A percentile compares a stretch with the other conserved stretches of the same genome.
Conservation (phyloP, 1,140 invertebrate species). For the Cyphomyrmex costatus region DNA sequence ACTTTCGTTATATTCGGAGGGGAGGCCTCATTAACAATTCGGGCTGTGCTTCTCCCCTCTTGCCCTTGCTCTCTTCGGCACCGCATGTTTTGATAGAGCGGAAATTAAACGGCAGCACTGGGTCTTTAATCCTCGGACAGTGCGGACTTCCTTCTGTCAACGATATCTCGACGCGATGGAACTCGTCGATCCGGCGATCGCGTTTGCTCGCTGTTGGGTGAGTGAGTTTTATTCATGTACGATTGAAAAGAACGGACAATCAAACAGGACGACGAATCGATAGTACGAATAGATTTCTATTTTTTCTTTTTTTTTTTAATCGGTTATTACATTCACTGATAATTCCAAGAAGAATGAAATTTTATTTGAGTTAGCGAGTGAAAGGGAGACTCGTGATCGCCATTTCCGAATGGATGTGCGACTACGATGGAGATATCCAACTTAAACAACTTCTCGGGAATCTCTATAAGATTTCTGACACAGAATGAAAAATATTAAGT, state of each 20-base stretch:
- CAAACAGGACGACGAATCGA: constrained; percentile 1
- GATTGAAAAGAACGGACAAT: constrained; percentile 20
- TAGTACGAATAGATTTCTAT: constrained; percentile 13
- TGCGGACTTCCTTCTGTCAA: constrained; percentile 57
- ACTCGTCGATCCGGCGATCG: constrained; percentile 4
- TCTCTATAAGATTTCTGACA: background rate
- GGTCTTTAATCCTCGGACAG: constrained; percentile 61
- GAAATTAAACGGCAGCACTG: constrained; percentile 70
- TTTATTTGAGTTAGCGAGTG: background rate
- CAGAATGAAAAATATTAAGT: background rate
- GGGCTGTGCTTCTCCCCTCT: constrained; percentile 15
- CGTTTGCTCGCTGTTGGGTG: background rate
- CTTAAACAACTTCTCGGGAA: background rate
- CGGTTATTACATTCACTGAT: constrained; percentile 5
- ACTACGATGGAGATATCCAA: too few species aligned
- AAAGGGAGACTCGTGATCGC: background rate
- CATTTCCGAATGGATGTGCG: background rate
- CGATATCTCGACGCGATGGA: constrained; percentile 33
- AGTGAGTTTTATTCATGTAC: constrained; percentile 47
- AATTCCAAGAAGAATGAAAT: constrained; percentile 13
- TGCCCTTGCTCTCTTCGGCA: background rate
- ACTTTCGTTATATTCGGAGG: constrained; percentile 67
- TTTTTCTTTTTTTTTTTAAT: background rate
- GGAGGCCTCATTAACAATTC: constrained; percentile 74
- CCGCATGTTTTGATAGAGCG: constrained; percentile 66